phyloP scores from a whole-genome alignment of 2,797 vertebrate species.

The Gymnodraco acuticeps region DNA sequence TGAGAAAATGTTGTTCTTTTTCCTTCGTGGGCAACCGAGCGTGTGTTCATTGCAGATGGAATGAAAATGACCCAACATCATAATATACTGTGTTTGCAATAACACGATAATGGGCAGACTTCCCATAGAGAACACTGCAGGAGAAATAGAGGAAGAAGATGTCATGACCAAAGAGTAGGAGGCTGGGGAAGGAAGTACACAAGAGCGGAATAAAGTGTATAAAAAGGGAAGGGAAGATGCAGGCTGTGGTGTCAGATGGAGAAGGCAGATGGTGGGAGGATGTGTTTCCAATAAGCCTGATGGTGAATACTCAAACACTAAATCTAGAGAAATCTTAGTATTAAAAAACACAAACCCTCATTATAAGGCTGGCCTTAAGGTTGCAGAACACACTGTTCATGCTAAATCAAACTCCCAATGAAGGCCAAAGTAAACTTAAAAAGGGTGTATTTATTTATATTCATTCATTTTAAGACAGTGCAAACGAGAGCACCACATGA shows the following conservation, averaged over 20 bases:
- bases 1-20: slow-evolving; percentile 60
- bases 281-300: slow-evolving; percentile 64
- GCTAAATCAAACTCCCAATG: too few species aligned
- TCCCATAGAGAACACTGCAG: slow-evolving; percentile 18
- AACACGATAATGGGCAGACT: slow-evolving; percentile 24
- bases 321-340: slow-evolving; percentile 64
- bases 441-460: too few species aligned
- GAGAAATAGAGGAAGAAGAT: slow-evolving; percentile 19
- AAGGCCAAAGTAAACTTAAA: too few species aligned
- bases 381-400: slow-evolving; percentile 11
- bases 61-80: slow-evolving; percentile 29
- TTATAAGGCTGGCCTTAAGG: slow-evolving; percentile 15
- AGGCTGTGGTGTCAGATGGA: slow-evolving; percentile 74
- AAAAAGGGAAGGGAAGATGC: slow-evolving; percentile 34
- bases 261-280: slow-evolving; percentile 74
- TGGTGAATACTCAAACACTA: slow-evolving; percentile 63
- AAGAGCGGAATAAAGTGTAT: slow-evolving; percentile 27
- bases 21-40: slow-evolving; percentile 42
- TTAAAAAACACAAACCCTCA: slow-evolving; percentile 51
- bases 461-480: too few species aligned
- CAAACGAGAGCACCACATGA: too few species aligned
- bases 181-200: slow-evolving; percentile 17
- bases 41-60: slow-evolving; percentile 32
- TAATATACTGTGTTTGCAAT: slow-evolving; percentile 35
- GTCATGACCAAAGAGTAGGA: slow-evolving; percentile 14